phyloP scores from a whole-genome alignment of 2,797 vertebrate genomes.

The Dicrostonyx torquatus region DNA sequence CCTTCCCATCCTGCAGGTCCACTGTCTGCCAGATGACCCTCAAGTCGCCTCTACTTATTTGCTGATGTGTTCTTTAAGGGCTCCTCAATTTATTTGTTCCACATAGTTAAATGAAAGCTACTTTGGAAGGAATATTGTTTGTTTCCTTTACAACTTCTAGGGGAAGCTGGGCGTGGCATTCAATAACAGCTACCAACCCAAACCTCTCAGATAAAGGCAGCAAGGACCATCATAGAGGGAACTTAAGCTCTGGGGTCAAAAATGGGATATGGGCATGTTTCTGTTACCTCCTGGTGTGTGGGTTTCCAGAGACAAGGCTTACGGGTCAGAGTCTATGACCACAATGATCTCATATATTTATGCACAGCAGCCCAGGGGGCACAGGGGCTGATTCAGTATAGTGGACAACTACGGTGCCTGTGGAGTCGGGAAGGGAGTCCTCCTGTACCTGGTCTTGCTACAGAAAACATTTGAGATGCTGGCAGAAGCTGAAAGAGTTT shows the following conservation, averaged over 20 bases:
- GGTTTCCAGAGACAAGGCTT: not conserved
- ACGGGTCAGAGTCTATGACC: not conserved
- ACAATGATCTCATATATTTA: rapidly evolving
- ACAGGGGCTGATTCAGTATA: not conserved
- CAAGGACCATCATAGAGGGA: not conserved
- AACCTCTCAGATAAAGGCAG: not conserved
- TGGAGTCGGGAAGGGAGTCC: no score
- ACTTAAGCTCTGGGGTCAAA: not conserved
- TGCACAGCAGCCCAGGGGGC: not conserved
- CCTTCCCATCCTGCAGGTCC: not conserved
- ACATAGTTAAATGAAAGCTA: not conserved
- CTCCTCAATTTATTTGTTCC: not conserved
- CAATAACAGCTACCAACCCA: not conserved
- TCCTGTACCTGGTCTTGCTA: not conserved
- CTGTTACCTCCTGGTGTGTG: not conserved
- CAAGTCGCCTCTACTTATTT: not conserved
- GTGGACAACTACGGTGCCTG: not conserved
- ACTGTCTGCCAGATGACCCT: not conserved
- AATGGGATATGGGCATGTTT: not conserved
- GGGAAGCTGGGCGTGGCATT: not conserved
- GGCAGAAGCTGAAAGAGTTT: not conserved
- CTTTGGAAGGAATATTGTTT: not conserved
- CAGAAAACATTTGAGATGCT: not conserved
- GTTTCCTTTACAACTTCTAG: not conserved
- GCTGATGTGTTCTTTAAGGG: not conserved